phyloP scores from a whole-genome alignment of 2,797 vertebrate genomes.

The Iguana delicatissima region DNA sequence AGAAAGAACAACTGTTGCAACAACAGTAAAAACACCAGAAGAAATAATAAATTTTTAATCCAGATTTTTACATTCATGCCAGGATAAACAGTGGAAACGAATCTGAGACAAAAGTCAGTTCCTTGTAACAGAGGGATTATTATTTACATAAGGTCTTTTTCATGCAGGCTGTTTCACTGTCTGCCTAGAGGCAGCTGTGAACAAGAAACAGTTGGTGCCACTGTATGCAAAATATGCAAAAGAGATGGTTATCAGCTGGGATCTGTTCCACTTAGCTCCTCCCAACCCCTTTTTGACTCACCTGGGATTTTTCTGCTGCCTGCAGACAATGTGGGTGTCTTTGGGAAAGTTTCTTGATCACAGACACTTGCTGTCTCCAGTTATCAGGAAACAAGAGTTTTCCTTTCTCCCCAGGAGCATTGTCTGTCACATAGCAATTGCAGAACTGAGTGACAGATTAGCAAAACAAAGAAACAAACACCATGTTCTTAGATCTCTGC shows the following conservation, averaged over 20 bases:
- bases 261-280: neutral
- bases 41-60: neutral
- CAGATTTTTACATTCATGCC: neutral
- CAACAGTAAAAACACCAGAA: neutral
- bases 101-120: neutral
- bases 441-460: neutral
- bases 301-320: conserved; percentile 18
- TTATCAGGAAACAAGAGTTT: conserved; percentile 4
- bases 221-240: conserved; percentile 27
- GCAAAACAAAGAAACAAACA: conserved; percentile 2
- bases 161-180: neutral
- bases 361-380: conserved; percentile 1
- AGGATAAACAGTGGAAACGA: neutral
- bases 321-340: neutral
- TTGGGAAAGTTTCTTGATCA: neutral
- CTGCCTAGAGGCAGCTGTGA: neutral
- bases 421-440: neutral
- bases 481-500: neutral
- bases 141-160: neutral
- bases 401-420: neutral
- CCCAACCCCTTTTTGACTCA: conserved; percentile 11
- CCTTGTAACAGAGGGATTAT: neutral
- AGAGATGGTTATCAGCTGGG: conserved; percentile 5
- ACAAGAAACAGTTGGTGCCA: neutral
- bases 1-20: neutral